Conservation (phyloP, 2,113 vertebrate genomes). For the Furnarius figulus region DNA sequence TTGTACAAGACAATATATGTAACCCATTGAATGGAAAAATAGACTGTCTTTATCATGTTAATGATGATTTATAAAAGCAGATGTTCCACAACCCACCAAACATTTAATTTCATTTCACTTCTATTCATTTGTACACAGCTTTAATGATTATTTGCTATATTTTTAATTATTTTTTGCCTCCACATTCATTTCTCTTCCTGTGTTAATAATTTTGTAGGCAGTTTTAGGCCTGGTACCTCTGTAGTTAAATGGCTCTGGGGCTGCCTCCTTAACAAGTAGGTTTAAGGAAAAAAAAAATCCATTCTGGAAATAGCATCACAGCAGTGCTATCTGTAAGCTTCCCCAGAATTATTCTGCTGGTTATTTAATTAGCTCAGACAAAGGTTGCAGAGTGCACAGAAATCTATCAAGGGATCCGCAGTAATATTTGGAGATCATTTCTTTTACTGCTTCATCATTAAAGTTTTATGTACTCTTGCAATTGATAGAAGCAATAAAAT, state of each 20-base stretch:
- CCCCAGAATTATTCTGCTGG: slow-evolving; percentile 25
- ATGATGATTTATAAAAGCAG: not conserved
- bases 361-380: slow-evolving; percentile 67
- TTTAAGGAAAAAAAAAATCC: not conserved
- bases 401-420: slow-evolving; percentile 58
- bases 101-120: not conserved
- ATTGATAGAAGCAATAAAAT: slow-evolving; percentile 48
- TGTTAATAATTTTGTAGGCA: not conserved
- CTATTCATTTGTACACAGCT: not conserved
- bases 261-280: not conserved
- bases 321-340: not conserved
- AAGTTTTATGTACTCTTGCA: slow-evolving; percentile 51
- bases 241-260: not conserved
- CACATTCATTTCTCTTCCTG: not conserved
- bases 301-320: slow-evolving; percentile 19
- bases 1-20: not conserved
- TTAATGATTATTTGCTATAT: not conserved
- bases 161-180: not conserved
- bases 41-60: not conserved
- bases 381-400: slow-evolving; percentile 56
- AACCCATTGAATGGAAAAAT: not conserved
- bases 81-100: slow-evolving; percentile 19
- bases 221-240: not conserved
- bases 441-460: slow-evolving; percentile 62
- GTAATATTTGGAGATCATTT: slow-evolving; percentile 61